Base-by-base conservation (phyloP, 1,140 invertebrate genomes). In the Sipha flava region DNA sequence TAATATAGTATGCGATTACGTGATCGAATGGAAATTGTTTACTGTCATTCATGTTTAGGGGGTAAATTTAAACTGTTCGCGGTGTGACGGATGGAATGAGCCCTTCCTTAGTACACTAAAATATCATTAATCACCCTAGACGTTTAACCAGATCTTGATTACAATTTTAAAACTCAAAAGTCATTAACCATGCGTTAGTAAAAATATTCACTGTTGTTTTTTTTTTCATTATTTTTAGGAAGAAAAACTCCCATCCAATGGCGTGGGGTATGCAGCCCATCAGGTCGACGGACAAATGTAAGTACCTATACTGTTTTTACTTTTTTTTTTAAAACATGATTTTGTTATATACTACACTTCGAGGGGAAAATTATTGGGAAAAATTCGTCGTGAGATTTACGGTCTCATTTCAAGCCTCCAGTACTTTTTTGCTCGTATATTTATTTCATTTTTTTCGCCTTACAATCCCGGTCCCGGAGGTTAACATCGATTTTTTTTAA, bases 401-500 rank as follows among this genome's bases (percentile, higher is more conserved):
- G 73, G 52, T 43, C 49, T 77, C 73, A 26, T 77, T 73, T 77
- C 59, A 77, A 77, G 52, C 73, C 52, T 59, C 73, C 23, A 18
- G 52, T 77, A 77, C 45, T 43, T 59, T 77, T n/a, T 54, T 52
- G 73, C 34, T 54, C 52, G 29, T 77, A 77, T 77, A 59, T 77
- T 77, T 77, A 77, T 77, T 77, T 77, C 73, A 59, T 77, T 77
- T 77, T 52, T 77, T 77, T 59, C 43, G 49, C 21, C 23, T 59
- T 14, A 31, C 21, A 37, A 37, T 23, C 47, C 29, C 70, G n/a
- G 49, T 77, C 52, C 73, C 37, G 47, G 73, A 77, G 73, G 73
- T 77, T 77, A 59, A 59, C 73, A 77, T 77, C 73, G 73, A 77
- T 77, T 77, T 77, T 77, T 68, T 77, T 77, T 77, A 77, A 77